Evolutionary conservation across 1,140 invertebrate genomes (phyloP), one percentile per base, ranked within the genome.

Genomic region (Zaprionus kolodkinae): DNA sequence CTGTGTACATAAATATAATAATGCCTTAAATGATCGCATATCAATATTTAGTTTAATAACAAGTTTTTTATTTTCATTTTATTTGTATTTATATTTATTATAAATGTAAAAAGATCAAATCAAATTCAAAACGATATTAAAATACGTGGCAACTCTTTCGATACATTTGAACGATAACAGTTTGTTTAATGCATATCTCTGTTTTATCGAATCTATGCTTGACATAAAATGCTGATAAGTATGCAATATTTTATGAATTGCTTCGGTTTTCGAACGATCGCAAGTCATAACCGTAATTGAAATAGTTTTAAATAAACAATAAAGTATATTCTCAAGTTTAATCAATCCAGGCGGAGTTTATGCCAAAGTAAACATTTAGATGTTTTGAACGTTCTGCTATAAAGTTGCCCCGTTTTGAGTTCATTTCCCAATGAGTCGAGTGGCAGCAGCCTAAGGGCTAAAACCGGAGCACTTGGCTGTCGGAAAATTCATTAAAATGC

Each of bases 401-500:
- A 3, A 30, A 30, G 27, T n/a, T 40, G 21, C 21, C 13, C 38
- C 38, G 13, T 50, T 40, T 6, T 21, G 21, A 40, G 21, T 60
- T 43, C 38, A 1, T 40, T 13, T 21, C 25, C 30, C 12, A 43
- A 27, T n/a, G 27, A 30, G 27, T 30, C 15, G 6, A 63, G 33
- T 43, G 48, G 61, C 61, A 57, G 61, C 61, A 50, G 52, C 68
- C 52, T n/a, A 43, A 60, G 27, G 50, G 27, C 52, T 10, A 71
- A 71, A 57, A 64, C 54, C 25, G 9, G 21, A 63, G 61, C 63
- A 66, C 52, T 66, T 66, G 65, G 55, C 65, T 40, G 62, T 40
- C 43, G 63, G 45, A 67, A 45, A 73, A 68, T 77, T 73, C 70
- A 77, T 77, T 73, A 77, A 72, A 73, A 73, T 77, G 70, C 62